Evolutionary conservation across 2,888 invertebrate species (phyloP).

Genomic region (Torymus texanus): DNA sequence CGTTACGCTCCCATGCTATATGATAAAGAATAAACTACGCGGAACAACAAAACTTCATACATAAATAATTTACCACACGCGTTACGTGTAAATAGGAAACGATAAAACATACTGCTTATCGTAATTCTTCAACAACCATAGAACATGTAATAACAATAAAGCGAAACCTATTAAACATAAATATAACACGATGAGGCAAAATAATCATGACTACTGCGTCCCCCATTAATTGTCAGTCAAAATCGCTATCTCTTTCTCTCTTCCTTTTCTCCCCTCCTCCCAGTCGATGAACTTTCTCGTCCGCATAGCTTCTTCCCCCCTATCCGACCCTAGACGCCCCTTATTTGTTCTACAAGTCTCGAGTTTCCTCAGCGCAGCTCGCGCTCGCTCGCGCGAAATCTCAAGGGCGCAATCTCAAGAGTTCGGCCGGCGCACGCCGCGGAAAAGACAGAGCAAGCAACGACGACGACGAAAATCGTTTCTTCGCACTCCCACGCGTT

Average conservation of each 20-base stretch:
- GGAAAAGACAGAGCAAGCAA: not conserved
- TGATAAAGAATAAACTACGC: too few relatives aligned
- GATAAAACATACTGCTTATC: too few relatives aligned
- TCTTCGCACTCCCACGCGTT: not conserved
- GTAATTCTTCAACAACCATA: too few relatives aligned
- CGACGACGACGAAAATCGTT: conserved; percentile 5
- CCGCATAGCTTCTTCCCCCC: too few relatives aligned
- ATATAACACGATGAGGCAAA: too few relatives aligned
- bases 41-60: too few relatives aligned
- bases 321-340: not conserved
- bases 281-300: conserved; percentile 6
- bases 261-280: not conserved
- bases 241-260: conserved; percentile 1
- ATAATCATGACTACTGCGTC: not conserved
- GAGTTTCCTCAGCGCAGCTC: not conserved
- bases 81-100: too few relatives aligned
- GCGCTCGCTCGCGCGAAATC: conserved; percentile 34
- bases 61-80: too few relatives aligned
- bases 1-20: too few relatives aligned
- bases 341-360: conserved; percentile 28
- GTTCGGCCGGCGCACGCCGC: conserved; percentile 5
- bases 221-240: not conserved
- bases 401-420: conserved; percentile 25
- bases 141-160: not conserved
- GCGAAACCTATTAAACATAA: too few relatives aligned